These are phyloP conservation scores for Penaeus indicus DNA, from an alignment of 1,140 invertebrate genomes.

Conservation along the genomic window DNA sequence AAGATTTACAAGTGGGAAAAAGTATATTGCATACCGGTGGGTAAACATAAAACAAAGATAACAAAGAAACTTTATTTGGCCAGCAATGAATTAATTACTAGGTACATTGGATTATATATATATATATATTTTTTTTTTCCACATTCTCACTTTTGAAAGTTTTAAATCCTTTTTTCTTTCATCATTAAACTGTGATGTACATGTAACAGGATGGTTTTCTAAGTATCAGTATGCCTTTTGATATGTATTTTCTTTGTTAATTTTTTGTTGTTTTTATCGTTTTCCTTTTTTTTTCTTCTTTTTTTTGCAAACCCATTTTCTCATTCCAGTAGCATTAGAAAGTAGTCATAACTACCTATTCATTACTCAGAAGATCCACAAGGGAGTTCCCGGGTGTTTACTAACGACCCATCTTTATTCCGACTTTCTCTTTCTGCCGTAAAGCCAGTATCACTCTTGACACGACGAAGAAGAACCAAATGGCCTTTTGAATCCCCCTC, in stretches of 20 bases:
- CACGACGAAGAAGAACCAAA: background rate
- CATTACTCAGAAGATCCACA: constrained; percentile 45
- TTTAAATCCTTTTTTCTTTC: too few relatives aligned
- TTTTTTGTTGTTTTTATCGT: constrained; percentile 6
- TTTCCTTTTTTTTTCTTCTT: background rate
- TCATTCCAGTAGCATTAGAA: background rate
- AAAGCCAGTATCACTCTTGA: constrained; percentile 18
- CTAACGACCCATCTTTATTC: background rate
- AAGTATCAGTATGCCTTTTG: too few relatives aligned
- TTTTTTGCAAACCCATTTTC: background rate
- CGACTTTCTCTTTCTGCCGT: background rate
- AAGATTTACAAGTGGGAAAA: too few relatives aligned
- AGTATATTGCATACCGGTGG: too few relatives aligned
- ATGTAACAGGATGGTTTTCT: too few relatives aligned
- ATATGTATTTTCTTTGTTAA: background rate
- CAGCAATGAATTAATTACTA: too few relatives aligned
- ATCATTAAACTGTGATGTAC: too few relatives aligned
- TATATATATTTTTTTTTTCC: too few relatives aligned
- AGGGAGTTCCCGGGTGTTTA: constrained; percentile 46
- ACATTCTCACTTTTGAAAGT: too few relatives aligned
- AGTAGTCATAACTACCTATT: constrained; percentile 17
- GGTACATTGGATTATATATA: too few relatives aligned
- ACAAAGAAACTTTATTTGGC: too few relatives aligned
- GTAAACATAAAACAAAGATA: too few relatives aligned
- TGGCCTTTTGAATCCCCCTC: background rate